Evolutionary conservation across 2,113 vertebrate species (phyloP).

Genomic region (Heloderma charlesbogerti): DNA sequence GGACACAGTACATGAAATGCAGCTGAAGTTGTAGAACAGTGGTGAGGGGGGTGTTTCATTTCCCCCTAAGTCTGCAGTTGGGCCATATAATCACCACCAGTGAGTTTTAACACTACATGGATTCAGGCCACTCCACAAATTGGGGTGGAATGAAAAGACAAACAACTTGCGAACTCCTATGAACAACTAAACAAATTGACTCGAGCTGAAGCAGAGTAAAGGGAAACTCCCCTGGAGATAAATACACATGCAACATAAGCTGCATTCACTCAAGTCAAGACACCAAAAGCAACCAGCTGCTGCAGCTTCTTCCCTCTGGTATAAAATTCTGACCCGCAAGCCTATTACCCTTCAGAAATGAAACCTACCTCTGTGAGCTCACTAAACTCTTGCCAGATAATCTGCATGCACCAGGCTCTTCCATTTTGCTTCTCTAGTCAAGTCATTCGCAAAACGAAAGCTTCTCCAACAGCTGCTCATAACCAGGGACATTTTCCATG

Average conservation of each 20-base stretch:
- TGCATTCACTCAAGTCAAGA: background rate
- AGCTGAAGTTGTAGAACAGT: background rate
- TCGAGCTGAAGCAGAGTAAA: background rate
- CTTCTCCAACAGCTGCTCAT: slow-evolving; percentile 44
- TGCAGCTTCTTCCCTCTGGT: background rate
- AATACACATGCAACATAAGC: background rate
- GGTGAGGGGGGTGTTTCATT: slow-evolving; percentile 1
- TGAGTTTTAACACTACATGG: slow-evolving; percentile 40
- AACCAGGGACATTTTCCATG: slow-evolving; percentile 10
- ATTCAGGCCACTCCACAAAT: slow-evolving; percentile 27
- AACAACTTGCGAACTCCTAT: background rate
- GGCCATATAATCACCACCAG: slow-evolving; percentile 49
- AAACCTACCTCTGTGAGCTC: slow-evolving; percentile 60
- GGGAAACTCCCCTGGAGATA: background rate
- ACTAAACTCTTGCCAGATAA: background rate
- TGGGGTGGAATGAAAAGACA: slow-evolving; percentile 41
- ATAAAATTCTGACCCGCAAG: background rate
- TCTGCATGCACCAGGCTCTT: slow-evolving; percentile 36
- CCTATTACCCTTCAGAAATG: background rate
- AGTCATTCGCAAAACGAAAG: slow-evolving; percentile 53
- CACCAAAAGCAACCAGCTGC: slow-evolving; percentile 22
- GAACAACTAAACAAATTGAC: background rate
- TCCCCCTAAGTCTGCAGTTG: slow-evolving; percentile 1
- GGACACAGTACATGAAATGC: slow-evolving; percentile 53
- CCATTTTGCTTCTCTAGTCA: slow-evolving; percentile 40